Evolutionary conservation across 1,140 invertebrate species (phyloP), one percentile per base, ranked within the genome.

Genomic region (Euschistus heros): DNA sequence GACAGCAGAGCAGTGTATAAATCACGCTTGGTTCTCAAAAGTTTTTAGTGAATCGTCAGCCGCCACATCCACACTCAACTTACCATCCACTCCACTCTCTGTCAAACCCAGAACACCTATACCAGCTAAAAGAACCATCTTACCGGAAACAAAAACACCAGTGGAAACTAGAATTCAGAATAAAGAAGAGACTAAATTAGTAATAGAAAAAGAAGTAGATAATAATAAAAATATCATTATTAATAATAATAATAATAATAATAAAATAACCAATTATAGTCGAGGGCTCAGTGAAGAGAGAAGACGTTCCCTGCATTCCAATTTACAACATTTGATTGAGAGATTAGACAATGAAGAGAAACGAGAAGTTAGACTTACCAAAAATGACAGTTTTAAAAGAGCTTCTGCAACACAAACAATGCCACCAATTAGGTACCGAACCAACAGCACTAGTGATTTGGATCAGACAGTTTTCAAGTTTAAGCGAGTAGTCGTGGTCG

Each of bases 1-100:
- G 72, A 82, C 81, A 54, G 83, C 81, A 22, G 76, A 77, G 22
- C 79, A 86, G 62, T 86, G 84, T 69, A 75, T 86, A 15, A 73
- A 80, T 50, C 84, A 87, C 72, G 72, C 80, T 4, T 87, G 85
- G 85, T 77, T 85, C 60, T 62, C 65, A 20, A 67, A 68, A 55
- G 61, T 64, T 17, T 61, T 68, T 55, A 55, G 65, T 44, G 62
- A 68, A 33, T 52, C 60, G 18, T 62, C 42, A 26, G 57, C 54
- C 10, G 46, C 54, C 10, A 63, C 18, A 20, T 61, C 57, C 26
- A 47, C 37, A 10, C 55, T 27, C 14, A 37, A 20, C n/a, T 30
- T 33, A 27, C 33, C 8, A 20, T 7, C 18, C 7, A 24, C 44
- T 37, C 33, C 59, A 6, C 10, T 24, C 3, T 20, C 54, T 20